A percentile compares a stretch with the other conserved stretches of the same genome.
These are phyloP conservation scores for Protomyctophum bolini DNA, from an alignment of 2,113 vertebrate genomes.

Conservation along the genomic window DNA sequence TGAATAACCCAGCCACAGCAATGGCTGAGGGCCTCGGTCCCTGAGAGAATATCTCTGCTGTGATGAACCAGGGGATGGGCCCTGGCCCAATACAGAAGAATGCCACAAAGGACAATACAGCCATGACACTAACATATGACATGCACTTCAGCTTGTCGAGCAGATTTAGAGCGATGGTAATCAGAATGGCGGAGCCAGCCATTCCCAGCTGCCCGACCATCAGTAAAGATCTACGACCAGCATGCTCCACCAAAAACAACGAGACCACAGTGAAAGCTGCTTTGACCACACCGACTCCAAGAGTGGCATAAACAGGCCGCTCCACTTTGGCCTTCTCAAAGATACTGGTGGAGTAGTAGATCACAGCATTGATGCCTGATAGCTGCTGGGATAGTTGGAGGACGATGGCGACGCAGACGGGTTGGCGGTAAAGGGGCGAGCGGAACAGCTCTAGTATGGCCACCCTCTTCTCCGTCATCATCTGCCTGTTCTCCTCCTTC, in stretches of 20 bases:
- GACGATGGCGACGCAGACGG: conserved; percentile 87
- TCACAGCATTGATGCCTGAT: conserved; percentile 95
- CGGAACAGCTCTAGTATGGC: conserved; percentile 91
- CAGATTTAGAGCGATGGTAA: conserved; percentile 91
- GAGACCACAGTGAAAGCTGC: conserved; percentile 95
- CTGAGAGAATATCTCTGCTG: conserved; percentile 96
- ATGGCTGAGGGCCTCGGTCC: conserved; percentile 93
- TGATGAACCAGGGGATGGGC: conserved; percentile 98
- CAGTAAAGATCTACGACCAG: conserved; percentile 91
- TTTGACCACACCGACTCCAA: conserved; percentile 91
- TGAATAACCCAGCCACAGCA: conserved; percentile 91
- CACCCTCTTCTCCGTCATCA: conserved; percentile 97
- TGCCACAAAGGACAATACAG: conserved; percentile 94
- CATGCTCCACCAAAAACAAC: conserved; percentile 93
- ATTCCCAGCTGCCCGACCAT: conserved; percentile 91
- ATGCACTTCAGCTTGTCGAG: conserved; percentile 85
- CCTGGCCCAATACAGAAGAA: conserved; percentile 99
- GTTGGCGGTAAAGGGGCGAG: conserved; percentile 90
- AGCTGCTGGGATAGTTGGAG: conserved; percentile 97
- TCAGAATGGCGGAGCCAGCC: conserved; percentile 87
- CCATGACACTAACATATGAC: conserved; percentile 95
- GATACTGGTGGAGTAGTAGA: conserved; percentile 95
- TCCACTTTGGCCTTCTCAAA: conserved; percentile 87
- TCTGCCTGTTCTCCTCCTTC: conserved; percentile 96
- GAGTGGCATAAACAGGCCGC: conserved; percentile 94